These are phyloP conservation scores for Campodea augens DNA, from an alignment of 1,140 invertebrate species.

Conservation along the genomic window DNA sequence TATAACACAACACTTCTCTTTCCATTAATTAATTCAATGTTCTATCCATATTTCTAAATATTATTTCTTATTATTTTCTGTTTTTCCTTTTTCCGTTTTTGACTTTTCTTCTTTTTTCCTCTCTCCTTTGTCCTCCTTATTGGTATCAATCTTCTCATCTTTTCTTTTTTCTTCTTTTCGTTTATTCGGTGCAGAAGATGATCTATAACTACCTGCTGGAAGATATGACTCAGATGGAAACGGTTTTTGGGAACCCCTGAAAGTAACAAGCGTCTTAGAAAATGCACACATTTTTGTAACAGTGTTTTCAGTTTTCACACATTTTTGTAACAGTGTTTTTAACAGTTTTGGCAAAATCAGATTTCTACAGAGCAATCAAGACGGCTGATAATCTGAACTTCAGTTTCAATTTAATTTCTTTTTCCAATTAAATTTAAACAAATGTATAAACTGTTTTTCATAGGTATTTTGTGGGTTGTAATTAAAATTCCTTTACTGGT, in stretches of 20 bases:
- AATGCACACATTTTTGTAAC: neutral
- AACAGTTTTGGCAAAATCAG: too few species aligned
- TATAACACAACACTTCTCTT: neutral
- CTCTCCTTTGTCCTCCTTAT: neutral
- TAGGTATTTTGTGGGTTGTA: too few species aligned
- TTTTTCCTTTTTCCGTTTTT: neutral
- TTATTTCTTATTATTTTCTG: neutral
- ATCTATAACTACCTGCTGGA: neutral
- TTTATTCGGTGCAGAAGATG: neutral
- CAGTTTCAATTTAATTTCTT: too few species aligned
- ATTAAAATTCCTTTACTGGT: too few species aligned
- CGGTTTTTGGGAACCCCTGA: neutral
- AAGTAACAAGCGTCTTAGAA: too few species aligned
- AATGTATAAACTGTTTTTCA: too few species aligned
- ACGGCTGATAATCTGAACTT: too few species aligned
- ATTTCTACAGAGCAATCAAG: too few species aligned
- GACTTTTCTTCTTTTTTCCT: neutral
- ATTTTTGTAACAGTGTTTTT: neutral
- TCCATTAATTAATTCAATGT: neutral
- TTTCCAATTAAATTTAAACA: too few species aligned
- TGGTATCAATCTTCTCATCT: neutral
- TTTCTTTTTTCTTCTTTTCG: neutral
- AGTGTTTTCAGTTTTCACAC: neutral
- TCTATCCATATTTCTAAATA: neutral
- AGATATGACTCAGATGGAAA: neutral